These are phyloP conservation scores for Azorinus chamasolen DNA, from an alignment of 2,888 invertebrate species.

Conservation along the genomic window DNA sequence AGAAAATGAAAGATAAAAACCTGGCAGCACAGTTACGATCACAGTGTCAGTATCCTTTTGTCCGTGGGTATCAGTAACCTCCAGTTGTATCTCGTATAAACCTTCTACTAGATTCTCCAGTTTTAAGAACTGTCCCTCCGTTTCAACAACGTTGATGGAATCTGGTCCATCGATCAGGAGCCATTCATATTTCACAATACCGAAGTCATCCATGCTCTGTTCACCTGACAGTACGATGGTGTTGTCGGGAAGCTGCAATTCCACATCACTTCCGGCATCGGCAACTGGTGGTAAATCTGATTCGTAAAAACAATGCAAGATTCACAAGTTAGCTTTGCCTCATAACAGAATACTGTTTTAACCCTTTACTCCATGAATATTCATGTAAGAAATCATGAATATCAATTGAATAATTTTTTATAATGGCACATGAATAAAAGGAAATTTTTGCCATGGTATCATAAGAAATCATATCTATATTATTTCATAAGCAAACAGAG, in stretches of 20 bases:
- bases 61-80: conserved; percentile 24
- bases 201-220: conserved; percentile 93
- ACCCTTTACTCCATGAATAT: too few relatives aligned
- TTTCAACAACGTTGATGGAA: conserved; percentile 4
- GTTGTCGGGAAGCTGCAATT: conserved; percentile 94
- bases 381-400: too few relatives aligned
- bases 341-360: neutral
- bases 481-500: too few relatives aligned
- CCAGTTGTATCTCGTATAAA: conserved; percentile 32
- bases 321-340: neutral
- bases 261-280: conserved; percentile 88
- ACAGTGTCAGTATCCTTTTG: conserved; percentile 40
- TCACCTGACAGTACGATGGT: conserved; percentile 92
- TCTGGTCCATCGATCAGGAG: conserved; percentile 88
- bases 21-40: conserved; percentile 26
- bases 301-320: neutral
- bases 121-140: conserved; percentile 17
- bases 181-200: conserved; percentile 94
- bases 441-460: neutral
- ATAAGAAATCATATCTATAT: too few relatives aligned
- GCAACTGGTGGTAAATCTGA: conserved; percentile 86
- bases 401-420: neutral
- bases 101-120: conserved; percentile 34
- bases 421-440: neutral
- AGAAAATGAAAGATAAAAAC: too few relatives aligned